phyloP scores from a whole-genome alignment of 2,113 vertebrate species.

The Hassar affinis region DNA sequence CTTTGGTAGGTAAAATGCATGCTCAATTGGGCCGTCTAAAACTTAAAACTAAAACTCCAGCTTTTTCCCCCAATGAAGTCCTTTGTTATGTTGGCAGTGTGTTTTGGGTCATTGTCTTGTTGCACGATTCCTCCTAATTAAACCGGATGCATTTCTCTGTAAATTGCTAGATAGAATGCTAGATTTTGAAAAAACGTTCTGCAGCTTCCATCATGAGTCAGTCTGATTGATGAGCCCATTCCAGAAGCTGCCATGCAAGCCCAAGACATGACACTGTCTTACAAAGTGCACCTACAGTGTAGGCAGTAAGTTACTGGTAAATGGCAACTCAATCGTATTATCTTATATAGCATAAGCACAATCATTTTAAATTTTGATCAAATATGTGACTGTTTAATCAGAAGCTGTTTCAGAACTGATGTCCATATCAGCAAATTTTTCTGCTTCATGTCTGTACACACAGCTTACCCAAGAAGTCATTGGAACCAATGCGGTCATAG shows the following conservation, averaged over 20 bases:
- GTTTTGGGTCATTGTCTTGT: not conserved
- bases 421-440: not conserved
- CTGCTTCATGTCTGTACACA: not conserved
- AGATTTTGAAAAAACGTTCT: no score
- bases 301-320: not conserved
- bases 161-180: no score
- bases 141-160: no score
- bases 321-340: not conserved
- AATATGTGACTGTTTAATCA: not conserved
- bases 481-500: slow-evolving; percentile 86
- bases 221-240: no score
- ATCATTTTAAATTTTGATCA: not conserved
- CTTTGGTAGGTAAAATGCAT: not conserved
- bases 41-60: no score
- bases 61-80: not conserved
- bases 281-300: not conserved
- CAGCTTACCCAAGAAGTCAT: slow-evolving; percentile 86
- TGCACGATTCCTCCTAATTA: not conserved
- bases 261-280: no score
- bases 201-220: no score
- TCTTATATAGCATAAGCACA: not conserved
- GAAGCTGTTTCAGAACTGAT: not conserved
- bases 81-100: not conserved
- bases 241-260: no score
- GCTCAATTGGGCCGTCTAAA: not conserved